Conservation (phyloP, 2,797 vertebrate species). For the Microctenopoma steveboyesi region DNA sequence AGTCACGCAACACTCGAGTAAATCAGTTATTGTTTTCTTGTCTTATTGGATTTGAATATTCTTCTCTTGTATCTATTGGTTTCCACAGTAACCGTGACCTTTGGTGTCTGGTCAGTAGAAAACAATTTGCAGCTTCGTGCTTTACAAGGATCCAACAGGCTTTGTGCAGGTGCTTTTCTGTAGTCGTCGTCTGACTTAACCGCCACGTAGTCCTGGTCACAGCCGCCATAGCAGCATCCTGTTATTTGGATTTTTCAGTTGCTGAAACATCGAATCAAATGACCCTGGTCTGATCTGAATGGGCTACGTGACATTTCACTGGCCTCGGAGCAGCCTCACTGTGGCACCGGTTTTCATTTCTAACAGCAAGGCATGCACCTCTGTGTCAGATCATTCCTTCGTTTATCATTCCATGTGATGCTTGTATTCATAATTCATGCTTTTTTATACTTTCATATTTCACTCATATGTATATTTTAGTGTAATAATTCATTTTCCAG, state of each 20-base stretch:
- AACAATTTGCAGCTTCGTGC: conserved; percentile 4
- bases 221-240: conserved; percentile 16
- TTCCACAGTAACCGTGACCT: conserved; percentile 3
- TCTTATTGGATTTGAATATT: background rate
- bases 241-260: conserved; percentile 9
- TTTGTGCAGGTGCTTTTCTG: conserved; percentile 15
- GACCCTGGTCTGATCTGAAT: conserved; percentile 3
- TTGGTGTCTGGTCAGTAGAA: conserved; percentile 1
- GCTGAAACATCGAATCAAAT: conserved; percentile 22
- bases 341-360: conserved; percentile 12
- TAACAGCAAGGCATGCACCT: conserved; percentile 22
- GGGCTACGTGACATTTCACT: conserved; percentile 20
- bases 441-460: conserved; percentile 57
- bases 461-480: conserved; percentile 8
- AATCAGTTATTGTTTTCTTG: conserved; percentile 4
- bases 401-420: conserved; percentile 38
- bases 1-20: background rate
- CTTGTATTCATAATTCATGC: conserved; percentile 57
- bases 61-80: background rate
- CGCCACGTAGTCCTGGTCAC: conserved; percentile 27
- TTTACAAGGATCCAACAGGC: background rate
- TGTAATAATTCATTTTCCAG: conserved; percentile 48
- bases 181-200: conserved; percentile 32
- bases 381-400: conserved; percentile 27
- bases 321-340: conserved; percentile 8